These are phyloP conservation scores for Stomatorhinus walkeri DNA, from an alignment of 2,797 vertebrate species.

Conservation along the genomic window DNA sequence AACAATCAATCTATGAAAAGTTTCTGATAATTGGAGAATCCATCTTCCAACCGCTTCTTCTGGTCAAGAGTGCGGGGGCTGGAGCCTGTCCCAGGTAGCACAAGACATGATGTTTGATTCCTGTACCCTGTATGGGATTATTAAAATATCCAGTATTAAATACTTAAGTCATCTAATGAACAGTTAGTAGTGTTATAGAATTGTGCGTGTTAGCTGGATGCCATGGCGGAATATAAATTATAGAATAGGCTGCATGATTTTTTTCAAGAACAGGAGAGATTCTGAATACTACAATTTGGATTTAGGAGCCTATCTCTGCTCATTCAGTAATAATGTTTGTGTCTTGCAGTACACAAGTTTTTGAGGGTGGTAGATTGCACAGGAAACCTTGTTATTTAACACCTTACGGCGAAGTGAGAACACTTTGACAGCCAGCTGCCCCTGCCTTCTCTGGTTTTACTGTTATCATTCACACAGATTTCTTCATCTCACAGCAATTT, in stretches of 20 bases:
- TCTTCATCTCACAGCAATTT: not conserved
- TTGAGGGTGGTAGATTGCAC: not conserved
- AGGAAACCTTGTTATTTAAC: constrained; percentile 1
- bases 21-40: not conserved
- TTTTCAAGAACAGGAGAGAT: not conserved
- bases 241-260: not conserved
- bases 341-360: not conserved
- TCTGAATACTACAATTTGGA: not conserved
- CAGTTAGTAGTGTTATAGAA: not conserved
- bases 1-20: not conserved
- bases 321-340: not conserved
- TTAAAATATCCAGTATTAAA: constrained; percentile 1
- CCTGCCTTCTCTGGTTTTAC: not conserved
- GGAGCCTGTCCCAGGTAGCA: not conserved
- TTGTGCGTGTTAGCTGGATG: not conserved
- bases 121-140: not conserved
- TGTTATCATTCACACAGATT: not conserved
- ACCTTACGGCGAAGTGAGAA: not conserved
- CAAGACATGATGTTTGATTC: not conserved
- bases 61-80: not conserved
- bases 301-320: not conserved
- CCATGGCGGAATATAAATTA: not conserved
- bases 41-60: not conserved
- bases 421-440: not conserved
- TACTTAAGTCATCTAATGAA: not conserved